Evolutionary conservation across 2,797 vertebrate genomes (phyloP).

Genomic region (Pogoniulus pusillus): DNA sequence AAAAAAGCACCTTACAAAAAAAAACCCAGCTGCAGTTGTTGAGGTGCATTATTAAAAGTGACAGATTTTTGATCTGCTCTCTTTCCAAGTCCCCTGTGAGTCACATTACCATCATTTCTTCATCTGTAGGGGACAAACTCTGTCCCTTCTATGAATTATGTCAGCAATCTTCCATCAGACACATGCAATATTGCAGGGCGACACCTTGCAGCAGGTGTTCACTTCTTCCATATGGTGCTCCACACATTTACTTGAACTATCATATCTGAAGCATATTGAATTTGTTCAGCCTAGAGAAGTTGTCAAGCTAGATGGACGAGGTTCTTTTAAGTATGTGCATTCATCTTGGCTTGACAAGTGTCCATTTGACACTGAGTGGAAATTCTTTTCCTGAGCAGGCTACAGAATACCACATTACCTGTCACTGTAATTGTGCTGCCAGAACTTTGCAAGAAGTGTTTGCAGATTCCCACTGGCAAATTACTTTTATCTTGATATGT

Average conservation of each 20-base stretch:
- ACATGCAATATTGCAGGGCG: conserved; percentile 65
- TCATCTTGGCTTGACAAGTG: conserved; percentile 62
- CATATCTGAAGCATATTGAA: conserved; percentile 63
- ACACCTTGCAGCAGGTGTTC: conserved; percentile 72
- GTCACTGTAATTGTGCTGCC: neutral
- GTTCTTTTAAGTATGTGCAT: conserved; percentile 52
- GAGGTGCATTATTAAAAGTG: conserved; percentile 22
- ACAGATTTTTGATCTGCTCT: conserved; percentile 20
- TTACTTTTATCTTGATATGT: conserved; percentile 3
- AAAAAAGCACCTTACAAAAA: neutral
- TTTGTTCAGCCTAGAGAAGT: conserved; percentile 59
- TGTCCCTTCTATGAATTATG: conserved; percentile 66
- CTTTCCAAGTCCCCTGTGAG: conserved; percentile 30
- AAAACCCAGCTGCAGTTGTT: neutral
- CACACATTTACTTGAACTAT: conserved; percentile 69
- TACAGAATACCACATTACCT: neutral
- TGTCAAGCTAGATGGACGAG: conserved; percentile 48
- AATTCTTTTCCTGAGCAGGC: conserved; percentile 21
- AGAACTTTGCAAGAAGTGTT: neutral
- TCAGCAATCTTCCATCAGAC: conserved; percentile 63
- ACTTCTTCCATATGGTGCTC: conserved; percentile 67
- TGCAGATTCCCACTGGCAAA: neutral
- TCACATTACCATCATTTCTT: conserved; percentile 46
- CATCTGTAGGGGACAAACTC: conserved; percentile 58
- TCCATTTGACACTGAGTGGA: conserved; percentile 58